phyloP scores from a whole-genome alignment of 2,797 vertebrate species.

The Sphaeramia orbicularis region DNA sequence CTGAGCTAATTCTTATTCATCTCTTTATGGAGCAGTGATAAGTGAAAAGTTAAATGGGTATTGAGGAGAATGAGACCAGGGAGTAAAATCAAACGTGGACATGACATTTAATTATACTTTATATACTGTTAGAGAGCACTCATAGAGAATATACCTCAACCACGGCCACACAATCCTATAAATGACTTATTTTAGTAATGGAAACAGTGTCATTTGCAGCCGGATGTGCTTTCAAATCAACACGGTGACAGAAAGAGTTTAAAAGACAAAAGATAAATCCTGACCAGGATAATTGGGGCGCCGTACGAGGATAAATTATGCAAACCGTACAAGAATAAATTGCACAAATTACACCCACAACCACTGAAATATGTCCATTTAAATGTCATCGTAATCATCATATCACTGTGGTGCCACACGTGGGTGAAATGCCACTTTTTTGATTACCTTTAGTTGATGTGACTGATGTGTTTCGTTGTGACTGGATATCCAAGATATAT shows the following conservation, averaged over 20 bases:
- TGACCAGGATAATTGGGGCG: background rate
- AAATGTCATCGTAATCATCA: too few relatives aligned
- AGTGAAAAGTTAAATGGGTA: conserved; percentile 73
- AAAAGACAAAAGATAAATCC: background rate
- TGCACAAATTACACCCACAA: too few relatives aligned
- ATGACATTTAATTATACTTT: conserved; percentile 58
- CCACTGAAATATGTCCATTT: too few relatives aligned
- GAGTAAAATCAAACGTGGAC: conserved; percentile 48
- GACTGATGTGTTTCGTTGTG: too few relatives aligned
- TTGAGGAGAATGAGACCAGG: conserved; percentile 47
- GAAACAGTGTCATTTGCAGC: conserved; percentile 11
- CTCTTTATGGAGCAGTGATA: conserved; percentile 70
- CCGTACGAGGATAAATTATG: background rate
- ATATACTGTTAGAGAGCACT: conserved; percentile 43
- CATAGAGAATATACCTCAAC: background rate
- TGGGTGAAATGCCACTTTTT: too few relatives aligned
- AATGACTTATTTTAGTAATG: conserved; percentile 5
- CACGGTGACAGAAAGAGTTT: conserved; percentile 5
- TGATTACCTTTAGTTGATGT: too few relatives aligned
- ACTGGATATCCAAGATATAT: too few relatives aligned
- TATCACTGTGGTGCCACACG: too few relatives aligned
- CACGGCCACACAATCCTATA: background rate
- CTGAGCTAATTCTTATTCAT: conserved; percentile 74
- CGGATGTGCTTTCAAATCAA: background rate
- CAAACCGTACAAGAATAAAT: background rate